Percentiles rank a stretch among this genome's conserved stretches.
Conservation (phyloP, 1,140 invertebrate genomes). For the Danaus melanippus region DNA sequence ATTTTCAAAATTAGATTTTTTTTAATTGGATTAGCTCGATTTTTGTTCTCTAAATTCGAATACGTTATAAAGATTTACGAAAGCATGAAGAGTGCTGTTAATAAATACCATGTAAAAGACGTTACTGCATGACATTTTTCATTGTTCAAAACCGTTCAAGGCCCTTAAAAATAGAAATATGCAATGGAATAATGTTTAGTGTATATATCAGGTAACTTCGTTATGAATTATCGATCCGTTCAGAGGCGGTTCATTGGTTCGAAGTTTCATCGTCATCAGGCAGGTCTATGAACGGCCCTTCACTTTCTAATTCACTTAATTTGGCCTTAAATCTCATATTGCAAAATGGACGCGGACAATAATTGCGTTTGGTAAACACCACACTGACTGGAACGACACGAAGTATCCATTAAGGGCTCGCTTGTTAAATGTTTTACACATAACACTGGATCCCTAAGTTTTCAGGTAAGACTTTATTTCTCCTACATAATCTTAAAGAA, state of each 20-base stretch:
- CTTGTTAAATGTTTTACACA: slow-evolving; percentile 6
- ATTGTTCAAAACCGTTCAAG: too few relatives aligned
- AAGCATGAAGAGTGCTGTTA: too few relatives aligned
- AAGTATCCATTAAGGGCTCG: slow-evolving; percentile 42
- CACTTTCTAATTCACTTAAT: slow-evolving; percentile 63
- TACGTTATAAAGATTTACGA: too few relatives aligned
- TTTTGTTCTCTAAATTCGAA: too few relatives aligned
- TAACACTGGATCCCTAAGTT: background rate
- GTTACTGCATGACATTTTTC: too few relatives aligned
- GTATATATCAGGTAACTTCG: background rate
- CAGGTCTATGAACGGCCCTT: slow-evolving; percentile 27
- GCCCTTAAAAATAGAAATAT: too few relatives aligned
- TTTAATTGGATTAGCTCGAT: too few relatives aligned
- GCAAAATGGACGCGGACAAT: slow-evolving; percentile 57
- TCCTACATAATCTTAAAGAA: too few relatives aligned
- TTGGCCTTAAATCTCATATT: slow-evolving; percentile 66
- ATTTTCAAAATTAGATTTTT: too few relatives aligned
- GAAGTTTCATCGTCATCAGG: slow-evolving; percentile 9
- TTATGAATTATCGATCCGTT: slow-evolving; percentile 16
- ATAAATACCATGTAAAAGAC: too few relatives aligned
- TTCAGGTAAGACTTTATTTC: too few relatives aligned
- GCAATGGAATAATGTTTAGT: too few relatives aligned
- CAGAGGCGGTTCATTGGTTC: slow-evolving; percentile 20
- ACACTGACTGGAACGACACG: slow-evolving; percentile 29
- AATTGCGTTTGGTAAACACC: slow-evolving; percentile 61